Base-by-base conservation (phyloP, 1,140 invertebrate species). In the Lepidostoma basale region DNA sequence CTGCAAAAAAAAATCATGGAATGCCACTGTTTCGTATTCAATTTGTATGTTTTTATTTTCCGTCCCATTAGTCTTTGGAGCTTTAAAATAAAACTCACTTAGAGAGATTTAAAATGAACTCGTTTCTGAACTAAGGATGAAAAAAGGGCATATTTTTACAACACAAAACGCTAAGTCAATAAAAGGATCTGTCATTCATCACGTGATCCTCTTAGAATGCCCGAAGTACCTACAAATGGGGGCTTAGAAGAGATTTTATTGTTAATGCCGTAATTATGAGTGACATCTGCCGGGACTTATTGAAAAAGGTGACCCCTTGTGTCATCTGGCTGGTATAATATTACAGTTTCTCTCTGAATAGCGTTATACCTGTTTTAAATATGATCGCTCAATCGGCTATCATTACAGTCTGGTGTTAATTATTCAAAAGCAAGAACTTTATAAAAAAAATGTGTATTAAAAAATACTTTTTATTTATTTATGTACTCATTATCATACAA, bases 261-360 rank as follows among this genome's bases (percentile, higher is more conserved):
- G 52, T 73, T 69, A 69, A 69, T 64, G 59, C 71, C 59, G 33
- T 69, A 73, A 73, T 73, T 73, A 73, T 73, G 71, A 73, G 58
- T 73, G 71, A 69, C 71, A 73, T 60, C 56, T 60, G 56, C 42
- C 25, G 20, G 39, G 36, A 26, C 18, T 60, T 60, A 60, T 60
- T 60, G 56, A 62, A 67, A 70, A 56, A 67, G 20, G 30, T 62
- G 62, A 52, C 44, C 47, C 40, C 30, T 20, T 4, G 16, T 14
- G 12, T 45, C 26, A n/a, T n/a, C n/a, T n/a, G n/a, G n/a, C n/a
- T n/a, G n/a, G n/a, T n/a, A n/a, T n/a, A n/a, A n/a, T n/a, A n/a
- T n/a, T n/a, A n/a, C n/a, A n/a, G n/a, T n/a, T n/a, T n/a, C n/a
- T n/a, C n/a, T n/a, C n/a, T n/a, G n/a, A n/a, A n/a, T n/a, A n/a